Evolutionary conservation across 2,797 vertebrate species (phyloP).

Genomic region (Knipowitschia caucasica): DNA sequence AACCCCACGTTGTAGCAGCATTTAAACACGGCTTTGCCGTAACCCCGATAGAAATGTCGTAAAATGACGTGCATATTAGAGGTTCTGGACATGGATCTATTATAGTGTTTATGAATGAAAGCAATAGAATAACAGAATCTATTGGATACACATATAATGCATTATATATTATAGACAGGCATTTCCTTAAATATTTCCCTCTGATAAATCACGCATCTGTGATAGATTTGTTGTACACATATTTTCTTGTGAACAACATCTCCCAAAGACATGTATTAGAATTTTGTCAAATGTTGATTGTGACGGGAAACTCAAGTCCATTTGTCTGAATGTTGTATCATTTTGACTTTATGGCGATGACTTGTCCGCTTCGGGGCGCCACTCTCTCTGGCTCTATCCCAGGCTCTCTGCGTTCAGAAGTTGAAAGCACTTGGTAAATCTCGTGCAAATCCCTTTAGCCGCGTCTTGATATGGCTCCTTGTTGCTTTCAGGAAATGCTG

Average conservation of each 20-base stretch:
- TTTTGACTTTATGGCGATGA: background rate
- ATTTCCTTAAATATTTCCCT: too few relatives aligned
- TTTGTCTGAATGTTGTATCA: too few relatives aligned
- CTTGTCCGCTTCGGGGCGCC: constrained; percentile 26
- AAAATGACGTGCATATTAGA: constrained; percentile 34
- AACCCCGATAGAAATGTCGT: constrained; percentile 31
- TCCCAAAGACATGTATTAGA: too few relatives aligned
- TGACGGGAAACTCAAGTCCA: too few relatives aligned
- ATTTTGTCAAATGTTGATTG: too few relatives aligned
- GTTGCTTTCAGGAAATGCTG: constrained; percentile 72
- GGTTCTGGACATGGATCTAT: too few relatives aligned
- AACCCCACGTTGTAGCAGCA: constrained; percentile 48
- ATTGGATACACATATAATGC: too few relatives aligned
- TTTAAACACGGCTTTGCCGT: constrained; percentile 26
- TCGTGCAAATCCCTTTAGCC: constrained; percentile 64
- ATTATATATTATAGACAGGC: too few relatives aligned
- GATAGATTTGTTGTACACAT: too few relatives aligned
- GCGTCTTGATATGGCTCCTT: constrained; percentile 44
- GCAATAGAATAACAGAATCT: background rate
- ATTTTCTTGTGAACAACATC: too few relatives aligned
- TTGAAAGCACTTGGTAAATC: constrained; percentile 42
- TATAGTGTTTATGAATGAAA: background rate
- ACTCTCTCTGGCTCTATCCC: background rate
- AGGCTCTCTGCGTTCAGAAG: constrained; percentile 1
- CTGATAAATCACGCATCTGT: too few relatives aligned